Evolutionary conservation across 2,888 invertebrate genomes (phyloP), one percentile per base, ranked within the genome.

Genomic region (Pollenia angustigena): DNA sequence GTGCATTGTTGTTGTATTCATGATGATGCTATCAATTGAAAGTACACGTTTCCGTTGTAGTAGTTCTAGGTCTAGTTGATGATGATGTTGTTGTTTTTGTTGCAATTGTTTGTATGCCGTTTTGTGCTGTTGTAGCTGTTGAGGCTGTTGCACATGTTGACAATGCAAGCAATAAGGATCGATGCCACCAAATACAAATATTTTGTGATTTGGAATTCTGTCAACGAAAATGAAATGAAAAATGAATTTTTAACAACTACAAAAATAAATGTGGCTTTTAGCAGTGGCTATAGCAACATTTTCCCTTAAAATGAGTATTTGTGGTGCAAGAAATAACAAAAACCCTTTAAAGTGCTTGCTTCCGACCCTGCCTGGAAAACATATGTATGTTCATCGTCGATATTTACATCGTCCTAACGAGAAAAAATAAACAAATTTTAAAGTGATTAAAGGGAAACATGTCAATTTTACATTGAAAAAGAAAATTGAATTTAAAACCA

Each of bases 151-250:
- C 46, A 81, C 84, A 32, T 82, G 44, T n/a, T 85, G 83, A 42
- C 88, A 84, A 52, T 88, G 85, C 40, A 86, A 87, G 4, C 94
- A 91, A 89, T 95, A 95, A 7, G 96, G 95, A 92, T 96, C 95
- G 40, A 95, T 94, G 4, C 96, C 96, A 7, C 96, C 96, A 89
- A 96, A 95, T 16, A 96, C 94, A 12, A 96, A 92, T 6, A 96
- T 88, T 81, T 89, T 88, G 12, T 62, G 71, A 80, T 87, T 87
- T 74, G 78, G 69, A 72, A 82, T 71, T 74, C 89, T 89, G 87
- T 64, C 62, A 84, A 85, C 46, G 64, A 71, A 72, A 64, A 64
- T 14, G 11, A 75, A 76, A 78, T 62, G 42, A 71, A 76, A 66
- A 56, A 69, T 74, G 1, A 79, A 74, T 58, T 62, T 32, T 18